phyloP scores from a whole-genome alignment of 2,888 invertebrate species.

The Caenorhabditis afra region DNA sequence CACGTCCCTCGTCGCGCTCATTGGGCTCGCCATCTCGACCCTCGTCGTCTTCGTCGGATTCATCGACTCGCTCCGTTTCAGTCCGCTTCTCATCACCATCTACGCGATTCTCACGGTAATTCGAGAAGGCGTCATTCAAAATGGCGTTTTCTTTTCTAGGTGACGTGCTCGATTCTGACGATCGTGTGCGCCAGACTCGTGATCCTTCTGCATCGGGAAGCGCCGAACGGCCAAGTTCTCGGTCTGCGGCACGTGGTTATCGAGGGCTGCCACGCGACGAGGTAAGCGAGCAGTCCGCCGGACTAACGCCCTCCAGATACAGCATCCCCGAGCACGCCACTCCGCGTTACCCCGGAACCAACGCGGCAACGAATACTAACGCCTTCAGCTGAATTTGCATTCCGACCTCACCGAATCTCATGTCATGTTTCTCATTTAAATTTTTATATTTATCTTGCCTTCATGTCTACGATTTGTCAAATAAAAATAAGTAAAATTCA shows the following conservation, averaged over 20 bases:
- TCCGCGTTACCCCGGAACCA: too few species aligned
- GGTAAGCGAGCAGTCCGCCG: slow-evolving; percentile 31
- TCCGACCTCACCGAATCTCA: too few species aligned
- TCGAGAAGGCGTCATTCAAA: not conserved
- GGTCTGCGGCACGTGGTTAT: slow-evolving; percentile 59
- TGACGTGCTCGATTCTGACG: slow-evolving; percentile 49
- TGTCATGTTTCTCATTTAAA: too few species aligned
- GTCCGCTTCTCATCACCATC: slow-evolving; percentile 55
- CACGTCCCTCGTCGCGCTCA: slow-evolving; percentile 55
- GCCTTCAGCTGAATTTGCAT: too few species aligned
- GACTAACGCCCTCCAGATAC: not conserved
- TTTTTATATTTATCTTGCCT: too few species aligned
- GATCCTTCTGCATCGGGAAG: slow-evolving; percentile 68
- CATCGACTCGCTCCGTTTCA: slow-evolving; percentile 69
- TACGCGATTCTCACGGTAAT: slow-evolving; percentile 64
- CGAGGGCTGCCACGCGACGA: slow-evolving; percentile 64
- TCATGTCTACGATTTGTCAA: too few species aligned
- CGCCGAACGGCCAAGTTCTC: slow-evolving; percentile 67
- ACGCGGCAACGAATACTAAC: too few species aligned
- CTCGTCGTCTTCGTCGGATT: slow-evolving; percentile 65
- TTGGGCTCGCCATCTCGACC: slow-evolving; percentile 59
- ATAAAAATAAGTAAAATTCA: too few species aligned
- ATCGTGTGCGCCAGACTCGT: slow-evolving; percentile 60
- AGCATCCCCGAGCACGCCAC: too few species aligned
- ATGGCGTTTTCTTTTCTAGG: slow-evolving; percentile 38